Evolutionary conservation across 2,888 invertebrate genomes (phyloP).

Genomic region (Cantharis nigra): DNA sequence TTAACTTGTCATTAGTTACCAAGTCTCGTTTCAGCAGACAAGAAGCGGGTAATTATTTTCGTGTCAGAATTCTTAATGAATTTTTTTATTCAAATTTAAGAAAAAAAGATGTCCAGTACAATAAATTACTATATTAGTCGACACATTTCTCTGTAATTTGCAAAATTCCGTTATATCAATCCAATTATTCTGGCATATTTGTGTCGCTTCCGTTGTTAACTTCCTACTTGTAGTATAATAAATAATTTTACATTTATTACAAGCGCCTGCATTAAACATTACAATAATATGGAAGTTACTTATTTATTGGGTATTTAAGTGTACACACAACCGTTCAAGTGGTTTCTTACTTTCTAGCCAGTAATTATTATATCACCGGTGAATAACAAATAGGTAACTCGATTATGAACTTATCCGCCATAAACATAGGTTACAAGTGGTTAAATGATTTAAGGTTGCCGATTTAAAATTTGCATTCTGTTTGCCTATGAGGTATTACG

Average conservation of each 20-base stretch:
- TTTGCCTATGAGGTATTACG: background rate
- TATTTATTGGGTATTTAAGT: background rate
- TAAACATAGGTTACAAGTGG: background rate
- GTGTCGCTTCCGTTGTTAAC: background rate
- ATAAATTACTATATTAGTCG: background rate
- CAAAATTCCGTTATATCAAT: background rate
- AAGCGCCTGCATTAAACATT: background rate
- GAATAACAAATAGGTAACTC: background rate
- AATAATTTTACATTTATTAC: background rate
- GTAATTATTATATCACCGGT: background rate
- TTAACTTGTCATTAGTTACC: background rate
- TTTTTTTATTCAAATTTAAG: background rate
- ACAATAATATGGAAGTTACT: background rate
- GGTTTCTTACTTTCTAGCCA: background rate
- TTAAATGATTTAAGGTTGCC: background rate
- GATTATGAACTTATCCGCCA: background rate
- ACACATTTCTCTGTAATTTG: background rate
- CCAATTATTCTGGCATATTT: background rate
- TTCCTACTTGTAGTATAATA: background rate
- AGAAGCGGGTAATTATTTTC: background rate
- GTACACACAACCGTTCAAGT: background rate
- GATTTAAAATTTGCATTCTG: background rate
- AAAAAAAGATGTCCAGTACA: background rate
- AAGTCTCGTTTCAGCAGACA: background rate
- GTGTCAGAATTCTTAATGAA: background rate